Conservation (phyloP, 2,888 invertebrate genomes). For the Poecilus cupreus region DNA sequence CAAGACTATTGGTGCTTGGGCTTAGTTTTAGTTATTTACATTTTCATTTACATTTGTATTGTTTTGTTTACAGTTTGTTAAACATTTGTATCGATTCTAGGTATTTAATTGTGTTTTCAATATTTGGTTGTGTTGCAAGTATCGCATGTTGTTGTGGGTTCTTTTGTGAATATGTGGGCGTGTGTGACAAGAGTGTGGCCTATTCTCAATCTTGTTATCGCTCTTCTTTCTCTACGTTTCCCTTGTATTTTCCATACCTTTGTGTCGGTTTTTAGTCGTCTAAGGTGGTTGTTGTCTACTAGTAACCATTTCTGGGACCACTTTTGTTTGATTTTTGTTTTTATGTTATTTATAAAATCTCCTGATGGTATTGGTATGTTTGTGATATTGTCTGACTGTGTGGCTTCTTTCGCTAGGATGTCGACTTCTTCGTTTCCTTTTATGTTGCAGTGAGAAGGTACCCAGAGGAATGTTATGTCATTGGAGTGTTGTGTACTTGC, state of each 20-base stretch:
- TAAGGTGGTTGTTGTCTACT: neutral
- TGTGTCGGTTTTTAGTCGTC: neutral
- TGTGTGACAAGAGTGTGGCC: slow-evolving; percentile 28
- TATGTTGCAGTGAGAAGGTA: neutral
- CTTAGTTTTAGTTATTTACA: too few relatives aligned
- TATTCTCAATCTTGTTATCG: slow-evolving; percentile 23
- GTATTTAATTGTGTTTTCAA: neutral
- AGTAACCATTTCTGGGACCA: neutral
- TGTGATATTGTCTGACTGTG: neutral
- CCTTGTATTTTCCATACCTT: neutral
- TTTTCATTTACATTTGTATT: neutral
- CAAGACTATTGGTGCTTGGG: too few relatives aligned
- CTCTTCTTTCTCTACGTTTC: neutral
- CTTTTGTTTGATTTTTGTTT: neutral
- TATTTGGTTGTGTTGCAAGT: slow-evolving; percentile 16
- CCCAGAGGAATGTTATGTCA: neutral
- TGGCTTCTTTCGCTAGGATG: neutral
- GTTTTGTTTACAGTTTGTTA: neutral
- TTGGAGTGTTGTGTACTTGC: neutral
- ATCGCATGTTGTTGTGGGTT: slow-evolving; percentile 11
- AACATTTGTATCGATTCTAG: neutral
- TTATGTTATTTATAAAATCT: neutral
- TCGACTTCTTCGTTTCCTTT: slow-evolving; percentile 13
- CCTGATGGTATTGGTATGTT: neutral
- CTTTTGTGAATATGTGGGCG: slow-evolving; percentile 14